These are phyloP conservation scores for Sialia sialis DNA, from an alignment of 2,113 vertebrate genomes.

Conservation along the genomic window DNA sequence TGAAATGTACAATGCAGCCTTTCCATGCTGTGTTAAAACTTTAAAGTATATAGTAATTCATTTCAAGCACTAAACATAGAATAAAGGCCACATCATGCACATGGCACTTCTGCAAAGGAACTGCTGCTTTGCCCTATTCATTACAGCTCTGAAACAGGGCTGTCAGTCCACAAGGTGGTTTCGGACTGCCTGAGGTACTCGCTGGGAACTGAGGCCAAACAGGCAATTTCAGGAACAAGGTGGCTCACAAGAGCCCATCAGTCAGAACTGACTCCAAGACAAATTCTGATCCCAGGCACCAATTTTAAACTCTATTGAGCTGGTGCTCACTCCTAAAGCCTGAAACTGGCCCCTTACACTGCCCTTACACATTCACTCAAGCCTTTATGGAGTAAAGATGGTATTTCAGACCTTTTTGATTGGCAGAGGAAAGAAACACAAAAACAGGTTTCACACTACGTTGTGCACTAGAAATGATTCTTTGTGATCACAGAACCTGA, in stretches of 20 bases:
- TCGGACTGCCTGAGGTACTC: background rate
- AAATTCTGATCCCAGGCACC: background rate
- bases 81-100: constrained; percentile 32
- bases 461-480: background rate
- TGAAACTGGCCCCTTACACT: background rate
- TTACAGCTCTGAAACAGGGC: background rate
- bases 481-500: background rate
- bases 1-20: constrained; percentile 58
- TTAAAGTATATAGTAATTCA: constrained; percentile 58
- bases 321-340: background rate
- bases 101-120: background rate
- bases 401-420: background rate
- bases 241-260: background rate
- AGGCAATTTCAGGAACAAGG: background rate
- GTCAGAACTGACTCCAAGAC: background rate
- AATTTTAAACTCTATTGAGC: background rate
- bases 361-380: background rate
- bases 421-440: background rate
- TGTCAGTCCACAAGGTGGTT: background rate
- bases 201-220: background rate
- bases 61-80: constrained; percentile 47
- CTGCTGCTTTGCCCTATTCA: background rate
- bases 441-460: background rate
- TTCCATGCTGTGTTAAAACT: constrained; percentile 53
- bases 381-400: background rate